These are phyloP conservation scores for Drosophila kuntzei DNA, from an alignment of 2,888 invertebrate genomes.

Conservation along the genomic window DNA sequence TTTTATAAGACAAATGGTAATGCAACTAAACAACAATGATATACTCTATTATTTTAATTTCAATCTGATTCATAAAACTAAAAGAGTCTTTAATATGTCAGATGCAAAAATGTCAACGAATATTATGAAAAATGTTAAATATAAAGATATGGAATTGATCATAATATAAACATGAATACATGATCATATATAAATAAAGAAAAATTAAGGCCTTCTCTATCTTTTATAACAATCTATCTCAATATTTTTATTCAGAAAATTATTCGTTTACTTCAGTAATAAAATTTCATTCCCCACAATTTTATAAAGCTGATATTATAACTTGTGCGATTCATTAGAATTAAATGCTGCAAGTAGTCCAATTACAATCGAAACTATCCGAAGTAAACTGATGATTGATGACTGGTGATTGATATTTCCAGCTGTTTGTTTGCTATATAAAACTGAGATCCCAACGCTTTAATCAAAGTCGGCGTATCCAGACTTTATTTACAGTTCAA, in stretches of 20 bases:
- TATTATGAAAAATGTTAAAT: background rate
- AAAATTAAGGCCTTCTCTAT: background rate
- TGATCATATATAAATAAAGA: background rate
- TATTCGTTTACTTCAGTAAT: background rate
- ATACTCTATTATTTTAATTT: no score
- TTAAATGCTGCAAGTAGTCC: conserved; percentile 5
- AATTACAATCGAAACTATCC: conserved; percentile 1
- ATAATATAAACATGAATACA: background rate
- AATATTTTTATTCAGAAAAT: background rate
- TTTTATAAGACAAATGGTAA: background rate
- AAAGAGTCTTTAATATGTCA: no score
- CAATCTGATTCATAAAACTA: no score
- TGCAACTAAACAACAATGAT: no score
- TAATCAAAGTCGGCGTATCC: conserved; percentile 15
- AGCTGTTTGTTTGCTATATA: conserved; percentile 19
- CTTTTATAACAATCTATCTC: background rate
- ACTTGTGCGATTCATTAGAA: conserved; percentile 1
- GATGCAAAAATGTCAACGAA: background rate
- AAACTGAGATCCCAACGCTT: background rate
- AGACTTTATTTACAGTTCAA: conserved; percentile 39
- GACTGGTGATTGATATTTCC: background rate
- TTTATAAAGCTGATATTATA: background rate
- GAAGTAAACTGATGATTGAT: conserved; percentile 1
- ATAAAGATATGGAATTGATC: background rate
- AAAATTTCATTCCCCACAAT: background rate